Evolutionary conservation across 2,797 vertebrate genomes (phyloP).

Genomic region (Ctenochaetus hawaiiensis): DNA sequence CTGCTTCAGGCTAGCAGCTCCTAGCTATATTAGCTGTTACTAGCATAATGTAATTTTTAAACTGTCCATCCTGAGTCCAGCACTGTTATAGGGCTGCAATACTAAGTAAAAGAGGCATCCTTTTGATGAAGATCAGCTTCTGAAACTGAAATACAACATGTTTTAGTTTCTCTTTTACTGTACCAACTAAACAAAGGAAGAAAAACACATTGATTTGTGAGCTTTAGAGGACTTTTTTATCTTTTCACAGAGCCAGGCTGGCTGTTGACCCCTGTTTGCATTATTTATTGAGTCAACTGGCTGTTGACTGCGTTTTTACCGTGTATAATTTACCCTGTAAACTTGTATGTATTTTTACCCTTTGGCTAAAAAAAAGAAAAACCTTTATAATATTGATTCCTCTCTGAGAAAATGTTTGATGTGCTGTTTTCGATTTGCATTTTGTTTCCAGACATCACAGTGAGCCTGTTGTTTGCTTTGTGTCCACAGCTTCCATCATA

Average conservation of each 20-base stretch:
- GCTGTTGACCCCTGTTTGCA: neutral
- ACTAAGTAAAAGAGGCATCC: neutral
- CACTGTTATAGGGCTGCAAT: neutral
- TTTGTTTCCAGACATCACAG: slow-evolving; percentile 28
- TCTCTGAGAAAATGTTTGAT: neutral
- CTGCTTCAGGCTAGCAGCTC: too few relatives aligned
- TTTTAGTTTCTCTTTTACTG: neutral
- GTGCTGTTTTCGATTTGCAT: slow-evolving; percentile 15
- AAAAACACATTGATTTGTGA: neutral
- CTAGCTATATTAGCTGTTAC: too few relatives aligned
- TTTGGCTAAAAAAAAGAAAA: too few relatives aligned
- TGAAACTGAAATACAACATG: neutral
- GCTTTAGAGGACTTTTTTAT: neutral
- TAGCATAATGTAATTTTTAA: too few relatives aligned
- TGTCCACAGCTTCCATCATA: slow-evolving; percentile 91
- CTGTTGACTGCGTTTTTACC: too few relatives aligned
- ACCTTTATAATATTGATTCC: too few relatives aligned
- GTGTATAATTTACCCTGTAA: too few relatives aligned
- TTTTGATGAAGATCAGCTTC: neutral
- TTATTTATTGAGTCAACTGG: neutral
- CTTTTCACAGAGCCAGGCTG: neutral
- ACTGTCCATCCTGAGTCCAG: too few relatives aligned
- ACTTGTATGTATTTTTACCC: too few relatives aligned
- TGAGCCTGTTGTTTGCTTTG: slow-evolving; percentile 43
- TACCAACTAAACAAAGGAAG: neutral